Percentiles rank a stretch among this genome's conserved stretches.
These are phyloP conservation scores for Nothoprocta perdicaria DNA, from an alignment of 2,113 vertebrate genomes.

Conservation along the genomic window DNA sequence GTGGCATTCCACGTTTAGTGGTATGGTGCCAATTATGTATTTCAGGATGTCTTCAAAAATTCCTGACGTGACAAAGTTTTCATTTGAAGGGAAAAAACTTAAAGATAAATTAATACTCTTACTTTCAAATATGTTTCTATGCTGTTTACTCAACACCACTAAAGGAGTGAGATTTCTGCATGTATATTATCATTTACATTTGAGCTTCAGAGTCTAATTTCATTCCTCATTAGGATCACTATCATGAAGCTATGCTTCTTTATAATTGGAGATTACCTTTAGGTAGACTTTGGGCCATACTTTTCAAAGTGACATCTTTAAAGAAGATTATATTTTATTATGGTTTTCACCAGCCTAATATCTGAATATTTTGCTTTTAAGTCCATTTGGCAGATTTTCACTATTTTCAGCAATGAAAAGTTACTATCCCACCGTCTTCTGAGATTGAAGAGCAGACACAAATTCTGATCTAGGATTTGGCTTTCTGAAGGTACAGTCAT, in stretches of 20 bases:
- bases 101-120: conserved; percentile 46
- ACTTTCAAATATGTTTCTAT: conserved; percentile 29
- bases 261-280: conserved; percentile 3
- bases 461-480: background rate
- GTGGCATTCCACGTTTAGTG: conserved; percentile 2
- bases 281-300: background rate
- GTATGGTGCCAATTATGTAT: conserved; percentile 10
- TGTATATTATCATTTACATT: conserved; percentile 20
- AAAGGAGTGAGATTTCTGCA: conserved; percentile 34
- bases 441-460: background rate
- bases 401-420: background rate
- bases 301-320: background rate
- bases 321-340: background rate
- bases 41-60: conserved; percentile 52
- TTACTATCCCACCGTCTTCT: background rate
- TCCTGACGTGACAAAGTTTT: background rate
- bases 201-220: conserved; percentile 23
- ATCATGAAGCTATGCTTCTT: background rate
- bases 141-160: background rate
- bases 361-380: background rate
- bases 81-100: conserved; percentile 36
- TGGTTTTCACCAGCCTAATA: background rate
- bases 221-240: conserved; percentile 39
- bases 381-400: background rate
- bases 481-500: background rate